A percentile compares a stretch with the other conserved stretches of the same genome.
Evolutionary conservation across 1,140 invertebrate genomes (phyloP).

Genomic region (Tetramorium alpestre): DNA sequence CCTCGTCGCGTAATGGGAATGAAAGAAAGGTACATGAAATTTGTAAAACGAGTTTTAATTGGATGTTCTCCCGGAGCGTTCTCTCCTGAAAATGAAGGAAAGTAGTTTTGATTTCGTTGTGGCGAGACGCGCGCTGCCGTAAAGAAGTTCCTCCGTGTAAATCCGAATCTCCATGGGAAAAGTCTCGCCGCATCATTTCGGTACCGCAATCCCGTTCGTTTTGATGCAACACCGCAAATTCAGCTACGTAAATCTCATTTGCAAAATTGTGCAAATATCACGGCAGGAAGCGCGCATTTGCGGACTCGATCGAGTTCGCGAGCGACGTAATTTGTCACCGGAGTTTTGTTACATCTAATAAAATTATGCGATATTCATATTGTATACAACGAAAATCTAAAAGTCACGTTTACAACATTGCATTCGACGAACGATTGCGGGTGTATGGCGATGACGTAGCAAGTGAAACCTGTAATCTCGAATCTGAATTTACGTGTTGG

Average conservation of each 20-base stretch:
- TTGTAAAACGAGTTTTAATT: constrained; percentile 24
- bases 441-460: not conserved
- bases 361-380: not conserved
- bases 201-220: constrained; percentile 1
- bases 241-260: constrained; percentile 4
- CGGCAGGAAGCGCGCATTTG: not conserved
- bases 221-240: not conserved
- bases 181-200: not conserved
- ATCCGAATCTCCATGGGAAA: not conserved
- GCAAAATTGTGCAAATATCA: not conserved
- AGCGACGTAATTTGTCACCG: not conserved
- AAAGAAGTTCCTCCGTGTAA: constrained; percentile 6
- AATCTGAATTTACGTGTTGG: not conserved
- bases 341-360: not conserved
- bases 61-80: not conserved
- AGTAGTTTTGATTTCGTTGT: not conserved
- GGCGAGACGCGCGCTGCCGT: not conserved
- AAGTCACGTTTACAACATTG: not conserved
- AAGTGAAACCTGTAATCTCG: not conserved
- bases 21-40: not conserved
- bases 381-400: not conserved
- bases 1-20: not conserved
- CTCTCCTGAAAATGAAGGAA: not conserved
- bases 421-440: not conserved
- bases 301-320: not conserved